These are phyloP conservation scores for Typhlichthys subterraneus DNA, from an alignment of 2,797 vertebrate genomes.

Conservation along the genomic window DNA sequence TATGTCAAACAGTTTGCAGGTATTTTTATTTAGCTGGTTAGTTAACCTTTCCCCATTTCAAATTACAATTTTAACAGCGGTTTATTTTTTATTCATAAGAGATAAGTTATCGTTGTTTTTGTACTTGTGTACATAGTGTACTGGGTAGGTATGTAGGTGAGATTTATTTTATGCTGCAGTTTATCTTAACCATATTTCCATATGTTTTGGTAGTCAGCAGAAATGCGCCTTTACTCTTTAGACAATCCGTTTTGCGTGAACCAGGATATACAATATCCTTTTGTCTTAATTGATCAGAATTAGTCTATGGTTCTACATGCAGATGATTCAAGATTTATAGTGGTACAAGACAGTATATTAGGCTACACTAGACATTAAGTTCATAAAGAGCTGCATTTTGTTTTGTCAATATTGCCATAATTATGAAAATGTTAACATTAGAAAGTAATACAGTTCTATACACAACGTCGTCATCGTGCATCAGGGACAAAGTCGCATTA, in stretches of 20 bases:
- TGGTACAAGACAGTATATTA: too few species aligned
- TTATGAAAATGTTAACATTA: too few species aligned
- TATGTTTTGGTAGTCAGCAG: conserved; percentile 12
- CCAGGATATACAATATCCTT: neutral
- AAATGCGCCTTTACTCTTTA: neutral
- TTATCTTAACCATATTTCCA: conserved; percentile 11
- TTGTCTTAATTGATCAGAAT: neutral
- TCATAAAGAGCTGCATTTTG: too few species aligned
- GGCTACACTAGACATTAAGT: too few species aligned
- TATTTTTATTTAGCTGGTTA: conserved; percentile 6
- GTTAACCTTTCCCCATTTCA: conserved; percentile 12
- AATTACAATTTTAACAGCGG: neutral
- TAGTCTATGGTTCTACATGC: neutral
- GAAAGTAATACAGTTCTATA: neutral
- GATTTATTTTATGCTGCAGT: too few species aligned
- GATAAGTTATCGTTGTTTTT: conserved; percentile 17
- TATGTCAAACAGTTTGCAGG: neutral
- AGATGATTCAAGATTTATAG: neutral
- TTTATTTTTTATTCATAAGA: too few species aligned
- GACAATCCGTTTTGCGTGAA: conserved; percentile 2
- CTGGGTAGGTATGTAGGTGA: neutral
- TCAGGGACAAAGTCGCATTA: neutral
- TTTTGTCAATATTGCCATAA: too few species aligned
- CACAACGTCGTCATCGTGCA: neutral
- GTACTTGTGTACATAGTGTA: conserved; percentile 16